Evolutionary conservation across 2,888 invertebrate genomes (phyloP).

Genomic region (Coenonympha glycerion): DNA sequence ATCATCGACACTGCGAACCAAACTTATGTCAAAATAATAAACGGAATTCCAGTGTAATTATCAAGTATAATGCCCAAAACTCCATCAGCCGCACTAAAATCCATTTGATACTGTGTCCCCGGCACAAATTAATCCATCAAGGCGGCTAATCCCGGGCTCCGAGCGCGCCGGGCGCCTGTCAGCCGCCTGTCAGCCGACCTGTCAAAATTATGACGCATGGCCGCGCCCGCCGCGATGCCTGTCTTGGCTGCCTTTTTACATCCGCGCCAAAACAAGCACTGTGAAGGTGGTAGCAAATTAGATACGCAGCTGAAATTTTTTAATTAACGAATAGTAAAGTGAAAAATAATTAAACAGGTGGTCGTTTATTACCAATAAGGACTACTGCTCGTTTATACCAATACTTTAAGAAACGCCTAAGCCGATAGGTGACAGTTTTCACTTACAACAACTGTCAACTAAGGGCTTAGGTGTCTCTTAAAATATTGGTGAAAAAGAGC

Average conservation of each 20-base stretch:
- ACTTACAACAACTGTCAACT: too few species aligned
- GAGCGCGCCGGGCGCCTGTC: conserved; percentile 39
- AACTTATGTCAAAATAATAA: too few species aligned
- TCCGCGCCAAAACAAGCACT: not conserved
- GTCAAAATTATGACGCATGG: conserved; percentile 67
- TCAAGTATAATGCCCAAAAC: conserved; percentile 35
- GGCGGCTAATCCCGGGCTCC: conserved; percentile 51
- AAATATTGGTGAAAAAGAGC: too few species aligned
- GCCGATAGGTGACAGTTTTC: too few species aligned
- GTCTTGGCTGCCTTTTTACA: conserved; percentile 27
- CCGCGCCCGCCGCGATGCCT: conserved; percentile 39
- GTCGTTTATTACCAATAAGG: too few species aligned
- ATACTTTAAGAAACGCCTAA: too few species aligned
- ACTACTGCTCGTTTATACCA: too few species aligned
- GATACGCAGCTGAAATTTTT: not conserved
- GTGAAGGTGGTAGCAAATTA: not conserved
- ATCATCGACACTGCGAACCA: too few species aligned
- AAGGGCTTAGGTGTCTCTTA: too few species aligned
- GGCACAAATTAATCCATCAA: conserved; percentile 68
- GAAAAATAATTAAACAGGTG: too few species aligned
- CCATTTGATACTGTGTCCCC: conserved; percentile 40
- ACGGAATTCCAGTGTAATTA: not conserved
- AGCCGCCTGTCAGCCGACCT: conserved; percentile 28
- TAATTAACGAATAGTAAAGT: not conserved
- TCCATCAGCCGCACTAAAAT: conserved; percentile 34